A percentile compares a stretch with the other conserved stretches of the same genome.
Evolutionary conservation across 2,888 invertebrate species (phyloP).

Genomic region (Smittia aterrima): DNA sequence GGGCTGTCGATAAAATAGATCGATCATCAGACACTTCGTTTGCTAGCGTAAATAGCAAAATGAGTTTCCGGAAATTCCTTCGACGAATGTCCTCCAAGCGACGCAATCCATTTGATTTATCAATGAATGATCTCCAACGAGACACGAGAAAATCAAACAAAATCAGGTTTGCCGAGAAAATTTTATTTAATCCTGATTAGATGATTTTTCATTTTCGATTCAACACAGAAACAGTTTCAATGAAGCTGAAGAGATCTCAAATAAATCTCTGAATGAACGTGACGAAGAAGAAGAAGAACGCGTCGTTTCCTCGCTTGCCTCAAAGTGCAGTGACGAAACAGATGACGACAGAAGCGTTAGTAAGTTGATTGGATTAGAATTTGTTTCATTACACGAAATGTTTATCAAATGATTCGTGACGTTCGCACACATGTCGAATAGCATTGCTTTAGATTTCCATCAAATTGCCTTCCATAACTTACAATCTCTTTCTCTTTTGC

Average conservation of each 20-base stretch:
- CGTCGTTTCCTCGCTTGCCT: conserved; percentile 52
- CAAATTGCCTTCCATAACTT: neutral
- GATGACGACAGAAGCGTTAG: conserved; percentile 49
- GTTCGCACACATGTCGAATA: neutral
- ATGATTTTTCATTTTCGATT: neutral
- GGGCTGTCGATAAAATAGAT: neutral
- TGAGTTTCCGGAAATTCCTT: conserved; percentile 51
- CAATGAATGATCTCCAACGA: neutral
- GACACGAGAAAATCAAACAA: neutral
- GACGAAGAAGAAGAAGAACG: conserved; percentile 46
- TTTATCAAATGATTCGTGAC: conserved; percentile 26
- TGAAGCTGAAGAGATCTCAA: conserved; percentile 43
- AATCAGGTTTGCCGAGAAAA: neutral
- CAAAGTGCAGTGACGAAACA: conserved; percentile 53
- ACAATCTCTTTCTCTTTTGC: neutral
- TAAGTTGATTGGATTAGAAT: conserved; percentile 12
- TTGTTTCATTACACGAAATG: conserved; percentile 7
- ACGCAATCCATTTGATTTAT: conserved; percentile 45
- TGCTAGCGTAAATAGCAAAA: neutral
- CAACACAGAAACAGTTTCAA: conserved; percentile 44
- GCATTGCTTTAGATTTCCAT: neutral
- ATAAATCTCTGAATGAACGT: conserved; percentile 28
- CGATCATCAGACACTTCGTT: conserved; percentile 5
- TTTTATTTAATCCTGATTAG: neutral
- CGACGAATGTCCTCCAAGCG: conserved; percentile 53